These are phyloP conservation scores for Eretmocerus hayati DNA, from an alignment of 2,888 invertebrate genomes.

Conservation along the genomic window DNA sequence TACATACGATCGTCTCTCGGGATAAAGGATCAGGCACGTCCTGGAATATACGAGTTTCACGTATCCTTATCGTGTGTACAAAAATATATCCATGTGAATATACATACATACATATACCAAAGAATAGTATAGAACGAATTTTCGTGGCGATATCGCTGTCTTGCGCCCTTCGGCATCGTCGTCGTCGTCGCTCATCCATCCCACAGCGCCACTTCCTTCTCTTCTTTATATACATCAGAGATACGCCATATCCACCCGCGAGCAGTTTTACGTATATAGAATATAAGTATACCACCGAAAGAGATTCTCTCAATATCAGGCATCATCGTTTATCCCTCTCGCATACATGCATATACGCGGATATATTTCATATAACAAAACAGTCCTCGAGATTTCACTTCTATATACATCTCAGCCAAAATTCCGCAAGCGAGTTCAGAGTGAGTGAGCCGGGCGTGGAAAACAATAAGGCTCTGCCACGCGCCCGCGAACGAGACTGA, in stretches of 20 bases:
- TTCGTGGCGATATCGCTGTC: constrained; percentile 6
- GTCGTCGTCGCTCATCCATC: constrained; percentile 7
- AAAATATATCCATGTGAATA: constrained; percentile 4
- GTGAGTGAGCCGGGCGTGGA: background rate
- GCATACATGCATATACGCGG: constrained; percentile 22
- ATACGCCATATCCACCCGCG: background rate
- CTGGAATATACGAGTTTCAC: constrained; percentile 35
- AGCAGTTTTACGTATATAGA: too few species aligned
- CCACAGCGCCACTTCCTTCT: constrained; percentile 6
- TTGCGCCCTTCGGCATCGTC: constrained; percentile 8
- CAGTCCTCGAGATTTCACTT: too few species aligned
- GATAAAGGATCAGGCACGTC: constrained; percentile 38
- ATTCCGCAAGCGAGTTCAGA: background rate
- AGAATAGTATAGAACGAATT: too few species aligned
- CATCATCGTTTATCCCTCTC: constrained; percentile 40
- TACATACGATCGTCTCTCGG: constrained; percentile 10
- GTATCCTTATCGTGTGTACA: constrained; percentile 19
- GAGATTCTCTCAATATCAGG: constrained; percentile 37
- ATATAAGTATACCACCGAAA: background rate
- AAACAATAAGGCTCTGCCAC: constrained; percentile 20
- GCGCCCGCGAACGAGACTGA: too few species aligned
- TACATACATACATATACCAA: background rate
- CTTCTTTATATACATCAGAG: background rate
- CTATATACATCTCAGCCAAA: too few species aligned
- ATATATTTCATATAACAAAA: constrained; percentile 8